Conservation (phyloP, 2,888 invertebrate species). For the Peribatodes rhomboidaria region DNA sequence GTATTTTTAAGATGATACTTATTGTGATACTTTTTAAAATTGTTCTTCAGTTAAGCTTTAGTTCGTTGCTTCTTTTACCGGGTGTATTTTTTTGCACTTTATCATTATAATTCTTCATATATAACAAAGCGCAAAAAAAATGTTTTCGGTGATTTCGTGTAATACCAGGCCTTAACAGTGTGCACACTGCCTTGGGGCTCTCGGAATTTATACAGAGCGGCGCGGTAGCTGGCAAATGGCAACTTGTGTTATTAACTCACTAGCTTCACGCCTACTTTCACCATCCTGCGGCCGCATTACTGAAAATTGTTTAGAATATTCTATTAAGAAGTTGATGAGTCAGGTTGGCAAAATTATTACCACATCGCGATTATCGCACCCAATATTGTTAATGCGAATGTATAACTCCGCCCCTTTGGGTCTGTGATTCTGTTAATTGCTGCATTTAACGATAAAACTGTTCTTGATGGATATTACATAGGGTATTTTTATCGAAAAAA, state of each 20-base stretch:
- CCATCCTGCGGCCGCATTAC: slow-evolving; percentile 46
- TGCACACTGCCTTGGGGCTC: slow-evolving; percentile 38
- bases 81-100: too few relatives aligned
- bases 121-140: too few relatives aligned
- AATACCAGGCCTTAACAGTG: neutral
- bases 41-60: too few relatives aligned
- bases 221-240: slow-evolving; percentile 53
- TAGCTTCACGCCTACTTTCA: slow-evolving; percentile 67
- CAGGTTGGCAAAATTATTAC: neutral
- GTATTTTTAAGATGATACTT: too few relatives aligned
- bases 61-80: too few relatives aligned
- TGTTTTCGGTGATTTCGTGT: too few relatives aligned
- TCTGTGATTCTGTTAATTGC: neutral
- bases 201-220: slow-evolving; percentile 70
- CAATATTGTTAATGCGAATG: neutral
- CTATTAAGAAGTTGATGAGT: slow-evolving; percentile 23
- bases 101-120: too few relatives aligned
- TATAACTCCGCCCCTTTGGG: neutral
- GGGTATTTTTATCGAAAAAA: too few relatives aligned
- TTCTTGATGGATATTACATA: too few relatives aligned
- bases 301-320: slow-evolving; percentile 37
- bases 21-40: too few relatives aligned
- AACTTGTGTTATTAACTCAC: slow-evolving; percentile 79
- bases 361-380: neutral
- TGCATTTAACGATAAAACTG: too few relatives aligned